phyloP scores from a whole-genome alignment of 2,113 vertebrate species.

The Carlito syrichta region DNA sequence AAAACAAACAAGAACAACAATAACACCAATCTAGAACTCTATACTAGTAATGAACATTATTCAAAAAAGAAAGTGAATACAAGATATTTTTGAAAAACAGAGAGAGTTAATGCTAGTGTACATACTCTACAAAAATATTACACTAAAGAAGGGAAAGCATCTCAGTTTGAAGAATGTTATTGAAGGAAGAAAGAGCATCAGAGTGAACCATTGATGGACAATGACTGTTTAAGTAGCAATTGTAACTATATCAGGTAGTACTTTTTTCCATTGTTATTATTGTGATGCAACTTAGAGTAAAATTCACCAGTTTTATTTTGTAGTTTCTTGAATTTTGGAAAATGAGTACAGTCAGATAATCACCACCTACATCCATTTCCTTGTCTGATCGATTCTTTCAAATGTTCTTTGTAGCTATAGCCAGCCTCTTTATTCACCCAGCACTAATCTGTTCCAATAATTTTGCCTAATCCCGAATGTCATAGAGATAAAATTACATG shows the following conservation, averaged over 20 bases:
- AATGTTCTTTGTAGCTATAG: neutral
- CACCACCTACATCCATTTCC: rapidly evolving
- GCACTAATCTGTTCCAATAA: neutral
- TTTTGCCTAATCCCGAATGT: neutral
- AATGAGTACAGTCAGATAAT: neutral
- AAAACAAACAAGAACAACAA: neutral
- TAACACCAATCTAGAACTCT: neutral
- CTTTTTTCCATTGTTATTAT: neutral
- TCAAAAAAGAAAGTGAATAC: neutral
- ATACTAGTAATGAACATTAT: neutral
- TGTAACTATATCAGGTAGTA: neutral
- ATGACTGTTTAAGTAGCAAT: rapidly evolving
- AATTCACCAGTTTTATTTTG: neutral
- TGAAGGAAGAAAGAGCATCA: neutral
- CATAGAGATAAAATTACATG: neutral
- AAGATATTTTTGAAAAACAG: neutral
- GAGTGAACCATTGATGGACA: neutral
- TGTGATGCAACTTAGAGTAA: neutral
- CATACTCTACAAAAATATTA: rapidly evolving
- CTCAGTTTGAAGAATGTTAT: neutral
- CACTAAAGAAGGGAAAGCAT: neutral
- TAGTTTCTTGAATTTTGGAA: neutral
- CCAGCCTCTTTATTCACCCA: neutral
- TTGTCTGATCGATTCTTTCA: neutral
- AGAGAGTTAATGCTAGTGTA: neutral